Evolutionary conservation across 2,797 vertebrate species (phyloP).

Genomic region (Chelon auratus): DNA sequence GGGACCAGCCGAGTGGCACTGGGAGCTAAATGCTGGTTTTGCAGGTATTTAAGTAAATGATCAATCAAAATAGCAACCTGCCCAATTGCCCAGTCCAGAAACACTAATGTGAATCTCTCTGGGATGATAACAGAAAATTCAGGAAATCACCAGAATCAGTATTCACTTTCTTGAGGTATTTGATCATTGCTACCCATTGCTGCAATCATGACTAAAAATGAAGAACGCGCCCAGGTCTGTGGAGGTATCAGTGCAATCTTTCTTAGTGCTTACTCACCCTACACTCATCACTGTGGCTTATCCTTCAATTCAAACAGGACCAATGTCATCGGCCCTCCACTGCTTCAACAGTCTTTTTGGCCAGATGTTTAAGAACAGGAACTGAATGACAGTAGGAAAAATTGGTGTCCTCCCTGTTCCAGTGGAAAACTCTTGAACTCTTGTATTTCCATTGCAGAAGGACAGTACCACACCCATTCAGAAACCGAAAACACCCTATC

Average conservation of each 20-base stretch:
- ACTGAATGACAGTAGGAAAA: conserved; percentile 20
- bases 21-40: neutral
- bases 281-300: neutral
- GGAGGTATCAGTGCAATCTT: no score
- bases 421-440: neutral
- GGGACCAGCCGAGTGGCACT: neutral
- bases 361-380: neutral
- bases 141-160: no score
- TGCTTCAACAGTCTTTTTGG: neutral
- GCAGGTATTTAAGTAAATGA: no score
- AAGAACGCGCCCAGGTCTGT: no score
- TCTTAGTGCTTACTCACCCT: neutral
- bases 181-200: neutral
- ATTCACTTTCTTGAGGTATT: no score
- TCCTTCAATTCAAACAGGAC: neutral
- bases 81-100: no score
- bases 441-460: conserved; percentile 35
- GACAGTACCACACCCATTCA: conserved; percentile 20
- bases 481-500: neutral
- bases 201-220: neutral
- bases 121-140: no score
- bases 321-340: neutral
- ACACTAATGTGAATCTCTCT: no score
- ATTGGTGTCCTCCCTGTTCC: neutral
- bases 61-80: no score